These are phyloP conservation scores for Scaptomyza cyrtandrae DNA, from an alignment of 2,888 invertebrate genomes.

Conservation along the genomic window DNA sequence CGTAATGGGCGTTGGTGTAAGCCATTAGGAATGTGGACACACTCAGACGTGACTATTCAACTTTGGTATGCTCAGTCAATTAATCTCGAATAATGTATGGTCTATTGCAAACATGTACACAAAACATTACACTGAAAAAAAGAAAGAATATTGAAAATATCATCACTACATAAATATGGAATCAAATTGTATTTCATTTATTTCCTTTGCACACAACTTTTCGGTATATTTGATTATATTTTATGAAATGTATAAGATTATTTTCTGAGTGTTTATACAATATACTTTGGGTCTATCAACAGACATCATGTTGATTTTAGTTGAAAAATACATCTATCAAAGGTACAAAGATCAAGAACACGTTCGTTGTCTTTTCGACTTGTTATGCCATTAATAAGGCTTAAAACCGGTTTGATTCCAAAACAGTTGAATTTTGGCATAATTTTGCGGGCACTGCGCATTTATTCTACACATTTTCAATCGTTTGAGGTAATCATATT, in stretches of 20 bases:
- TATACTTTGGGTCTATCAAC: not conserved
- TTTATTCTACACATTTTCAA: not conserved
- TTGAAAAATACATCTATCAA: slow-evolving; percentile 36
- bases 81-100: slow-evolving; percentile 32
- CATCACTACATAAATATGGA: not conserved
- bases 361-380: slow-evolving; percentile 9
- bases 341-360: slow-evolving; percentile 41
- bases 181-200: not conserved
- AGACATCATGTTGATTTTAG: slow-evolving; percentile 35
- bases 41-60: slow-evolving; percentile 48
- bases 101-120: not conserved
- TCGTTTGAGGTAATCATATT: slow-evolving; percentile 14
- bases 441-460: slow-evolving; percentile 11
- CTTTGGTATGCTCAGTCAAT: slow-evolving; percentile 45
- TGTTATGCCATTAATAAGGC: slow-evolving; percentile 1
- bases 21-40: slow-evolving; percentile 32
- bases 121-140: not conserved
- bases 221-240: no score
- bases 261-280: not conserved
- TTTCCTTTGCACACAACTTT: no score
- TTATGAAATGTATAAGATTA: no score
- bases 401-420: not conserved
- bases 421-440: not conserved
- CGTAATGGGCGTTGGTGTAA: slow-evolving; percentile 32
- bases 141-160: not conserved